Conservation (phyloP, 1,140 invertebrate species). For the Macrobrachium rosenbergii region DNA sequence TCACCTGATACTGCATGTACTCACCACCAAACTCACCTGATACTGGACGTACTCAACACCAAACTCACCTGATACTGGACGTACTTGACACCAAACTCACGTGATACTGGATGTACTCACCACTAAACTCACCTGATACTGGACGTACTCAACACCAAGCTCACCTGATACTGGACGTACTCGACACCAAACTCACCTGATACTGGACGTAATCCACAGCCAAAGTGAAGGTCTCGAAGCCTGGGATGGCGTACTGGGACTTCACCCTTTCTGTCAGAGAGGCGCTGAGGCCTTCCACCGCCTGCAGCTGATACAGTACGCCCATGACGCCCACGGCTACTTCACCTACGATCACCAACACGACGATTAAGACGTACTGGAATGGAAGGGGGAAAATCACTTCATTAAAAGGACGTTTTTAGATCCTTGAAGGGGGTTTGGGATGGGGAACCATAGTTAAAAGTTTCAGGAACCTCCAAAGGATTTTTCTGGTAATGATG, state of each 20-base stretch:
- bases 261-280: conserved; percentile 29
- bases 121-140: too few species aligned
- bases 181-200: not conserved
- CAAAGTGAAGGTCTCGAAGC: conserved; percentile 55
- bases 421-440: not conserved
- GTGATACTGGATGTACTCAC: too few species aligned
- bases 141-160: too few species aligned
- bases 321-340: conserved; percentile 53
- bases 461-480: not conserved
- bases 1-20: too few species aligned
- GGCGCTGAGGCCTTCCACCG: conserved; percentile 27
- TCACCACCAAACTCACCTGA: too few species aligned
- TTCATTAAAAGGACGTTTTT: not conserved
- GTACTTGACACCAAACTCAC: too few species aligned
- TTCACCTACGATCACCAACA: conserved; percentile 48
- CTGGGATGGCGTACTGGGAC: conserved; percentile 43
- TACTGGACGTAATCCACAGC: conserved; percentile 65
- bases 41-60: too few species aligned
- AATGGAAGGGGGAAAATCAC: not conserved
- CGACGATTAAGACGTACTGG: conserved; percentile 58
- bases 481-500: too few species aligned
- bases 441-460: not conserved
- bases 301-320: conserved; percentile 51
- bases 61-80: too few species aligned
- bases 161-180: too few species aligned